Evolutionary conservation across 2,888 invertebrate species (phyloP).

Genomic region (Drosophila mimetica): DNA sequence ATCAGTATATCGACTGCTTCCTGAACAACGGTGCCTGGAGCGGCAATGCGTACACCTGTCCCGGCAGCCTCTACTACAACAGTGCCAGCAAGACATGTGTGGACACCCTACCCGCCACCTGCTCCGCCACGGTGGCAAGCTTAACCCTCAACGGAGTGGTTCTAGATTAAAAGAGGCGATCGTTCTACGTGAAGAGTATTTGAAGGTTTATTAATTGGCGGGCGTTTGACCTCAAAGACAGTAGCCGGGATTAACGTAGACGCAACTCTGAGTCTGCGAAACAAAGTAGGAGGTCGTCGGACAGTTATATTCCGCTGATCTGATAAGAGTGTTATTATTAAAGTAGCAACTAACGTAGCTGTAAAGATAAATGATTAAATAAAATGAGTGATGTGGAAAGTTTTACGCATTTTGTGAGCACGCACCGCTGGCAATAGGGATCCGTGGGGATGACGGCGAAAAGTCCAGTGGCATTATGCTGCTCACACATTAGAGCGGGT

Average conservation of each 20-base stretch:
- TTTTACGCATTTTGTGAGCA: neutral
- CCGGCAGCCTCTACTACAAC: slow-evolving; percentile 69
- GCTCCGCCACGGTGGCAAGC: slow-evolving; percentile 44
- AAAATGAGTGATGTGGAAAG: slow-evolving; percentile 6
- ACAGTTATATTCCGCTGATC: slow-evolving; percentile 67
- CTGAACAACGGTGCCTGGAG: slow-evolving; percentile 56
- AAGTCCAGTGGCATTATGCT: slow-evolving; percentile 60
- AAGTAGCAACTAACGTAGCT: slow-evolving; percentile 78
- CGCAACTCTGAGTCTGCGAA: slow-evolving; percentile 60
- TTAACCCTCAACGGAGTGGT: slow-evolving; percentile 53
- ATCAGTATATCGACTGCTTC: slow-evolving; percentile 72
- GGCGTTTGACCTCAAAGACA: slow-evolving; percentile 47
- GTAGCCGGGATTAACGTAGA: slow-evolving; percentile 58
- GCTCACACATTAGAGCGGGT: slow-evolving; percentile 65
- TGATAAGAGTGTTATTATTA: slow-evolving; percentile 47
- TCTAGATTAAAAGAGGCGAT: slow-evolving; percentile 14
- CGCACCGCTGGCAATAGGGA: slow-evolving; percentile 72
- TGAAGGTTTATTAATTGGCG: slow-evolving; percentile 17
- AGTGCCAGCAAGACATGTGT: slow-evolving; percentile 56
- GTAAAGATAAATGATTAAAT: slow-evolving; percentile 36
- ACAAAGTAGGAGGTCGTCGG: slow-evolving; percentile 61
- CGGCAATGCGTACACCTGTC: slow-evolving; percentile 69
- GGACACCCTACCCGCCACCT: slow-evolving; percentile 54
- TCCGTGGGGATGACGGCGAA: slow-evolving; percentile 74
- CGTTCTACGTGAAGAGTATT: slow-evolving; percentile 7